phyloP scores from a whole-genome alignment of 2,888 invertebrate genomes.

The Hyalella azteca region DNA sequence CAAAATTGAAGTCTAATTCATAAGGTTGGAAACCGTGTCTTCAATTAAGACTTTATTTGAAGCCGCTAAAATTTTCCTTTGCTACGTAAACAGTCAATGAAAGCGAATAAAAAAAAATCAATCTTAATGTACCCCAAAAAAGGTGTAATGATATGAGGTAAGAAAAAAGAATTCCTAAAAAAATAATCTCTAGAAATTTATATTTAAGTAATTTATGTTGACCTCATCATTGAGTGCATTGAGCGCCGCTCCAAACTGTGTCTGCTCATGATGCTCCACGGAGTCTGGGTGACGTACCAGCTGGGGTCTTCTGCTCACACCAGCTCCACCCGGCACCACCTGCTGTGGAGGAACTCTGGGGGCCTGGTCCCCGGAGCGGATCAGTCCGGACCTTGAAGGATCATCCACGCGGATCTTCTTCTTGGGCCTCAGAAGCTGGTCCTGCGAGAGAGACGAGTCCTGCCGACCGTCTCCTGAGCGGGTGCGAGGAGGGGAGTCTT shows the following conservation, averaged over 20 bases:
- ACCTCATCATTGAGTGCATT: not conserved
- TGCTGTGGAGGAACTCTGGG: conserved; percentile 25
- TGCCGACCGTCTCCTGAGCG: conserved; percentile 1
- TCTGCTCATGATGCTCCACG: not conserved
- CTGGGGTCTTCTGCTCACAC: not conserved
- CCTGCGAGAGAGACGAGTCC: not conserved
- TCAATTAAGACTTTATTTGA: too few species aligned
- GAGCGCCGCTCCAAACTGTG: not conserved
- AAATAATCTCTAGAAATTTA: too few species aligned
- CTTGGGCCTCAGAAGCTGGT: not conserved
- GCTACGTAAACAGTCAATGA: too few species aligned
- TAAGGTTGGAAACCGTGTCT: too few species aligned
- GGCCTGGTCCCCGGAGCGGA: conserved; percentile 39
- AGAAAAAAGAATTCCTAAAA: too few species aligned
- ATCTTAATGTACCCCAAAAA: too few species aligned
- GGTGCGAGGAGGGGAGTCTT: not conserved
- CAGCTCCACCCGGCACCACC: not conserved
- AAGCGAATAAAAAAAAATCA: too few species aligned
- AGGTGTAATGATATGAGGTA: too few species aligned
- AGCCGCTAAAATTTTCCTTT: too few species aligned
- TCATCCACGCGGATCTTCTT: not conserved
- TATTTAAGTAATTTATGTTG: too few species aligned
- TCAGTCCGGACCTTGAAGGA: not conserved
- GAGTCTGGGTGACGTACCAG: conserved; percentile 18
- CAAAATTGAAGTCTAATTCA: too few species aligned